phyloP scores from a whole-genome alignment of 2,113 vertebrate species.

The Xiphorhynchus elegans region DNA sequence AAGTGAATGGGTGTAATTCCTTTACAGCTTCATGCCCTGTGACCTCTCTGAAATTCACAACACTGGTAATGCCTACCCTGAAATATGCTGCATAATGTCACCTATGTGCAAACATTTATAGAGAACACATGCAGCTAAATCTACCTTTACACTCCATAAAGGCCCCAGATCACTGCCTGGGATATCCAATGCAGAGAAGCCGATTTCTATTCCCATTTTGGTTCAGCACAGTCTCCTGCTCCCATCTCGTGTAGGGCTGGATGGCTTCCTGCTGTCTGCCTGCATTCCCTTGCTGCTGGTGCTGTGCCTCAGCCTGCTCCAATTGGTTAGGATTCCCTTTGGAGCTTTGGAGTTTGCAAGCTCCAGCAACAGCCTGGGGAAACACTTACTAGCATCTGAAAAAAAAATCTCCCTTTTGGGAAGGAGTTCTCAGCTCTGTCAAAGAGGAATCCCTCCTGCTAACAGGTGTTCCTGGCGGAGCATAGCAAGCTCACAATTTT shows the following conservation, averaged over 20 bases:
- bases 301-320: rapidly evolving
- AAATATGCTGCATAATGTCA: background rate
- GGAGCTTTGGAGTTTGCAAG: background rate
- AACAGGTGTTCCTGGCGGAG: background rate
- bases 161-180: background rate
- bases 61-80: background rate
- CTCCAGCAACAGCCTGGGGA: background rate
- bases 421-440: background rate
- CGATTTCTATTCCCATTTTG: background rate
- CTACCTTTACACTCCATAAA: background rate
- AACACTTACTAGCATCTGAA: background rate
- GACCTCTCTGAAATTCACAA: background rate
- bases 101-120: rapidly evolving
- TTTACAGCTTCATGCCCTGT: background rate
- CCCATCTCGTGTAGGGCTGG: rapidly evolving
- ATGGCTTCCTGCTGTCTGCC: background rate
- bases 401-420: background rate
- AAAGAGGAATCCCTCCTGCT: background rate
- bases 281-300: background rate
- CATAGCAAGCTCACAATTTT: background rate
- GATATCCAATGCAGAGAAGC: background rate
- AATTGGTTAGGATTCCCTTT: background rate
- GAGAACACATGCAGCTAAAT: background rate
- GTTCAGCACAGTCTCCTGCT: background rate
- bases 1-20: background rate